These are phyloP conservation scores for Dryoscopus gambensis DNA, from an alignment of 2,113 vertebrate genomes.

Conservation along the genomic window DNA sequence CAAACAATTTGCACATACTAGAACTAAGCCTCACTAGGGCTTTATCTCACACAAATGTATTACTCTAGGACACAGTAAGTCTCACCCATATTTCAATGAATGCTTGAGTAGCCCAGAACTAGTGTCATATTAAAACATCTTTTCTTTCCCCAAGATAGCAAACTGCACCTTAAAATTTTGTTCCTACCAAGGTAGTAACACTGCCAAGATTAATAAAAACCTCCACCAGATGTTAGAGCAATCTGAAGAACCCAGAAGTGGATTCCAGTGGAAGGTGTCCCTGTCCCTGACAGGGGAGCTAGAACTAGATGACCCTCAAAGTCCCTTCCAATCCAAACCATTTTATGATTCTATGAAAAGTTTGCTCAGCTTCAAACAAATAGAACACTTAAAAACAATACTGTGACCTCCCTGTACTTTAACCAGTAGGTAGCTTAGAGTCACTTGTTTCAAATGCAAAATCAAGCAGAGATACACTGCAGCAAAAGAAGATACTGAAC, in stretches of 20 bases:
- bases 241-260: not conserved
- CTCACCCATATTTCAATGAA: not conserved
- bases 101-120: not conserved
- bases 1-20: not conserved
- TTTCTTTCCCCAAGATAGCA: not conserved
- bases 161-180: not conserved
- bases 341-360: not conserved
- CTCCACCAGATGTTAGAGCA: not conserved
- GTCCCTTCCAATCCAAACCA: not conserved
- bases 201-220: not conserved
- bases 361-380: not conserved
- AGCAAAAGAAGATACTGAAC: not conserved
- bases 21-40: not conserved
- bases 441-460: not conserved
- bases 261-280: not conserved
- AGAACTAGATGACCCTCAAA: not conserved
- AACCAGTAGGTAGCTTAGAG: not conserved
- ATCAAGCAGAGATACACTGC: not conserved
- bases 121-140: not conserved
- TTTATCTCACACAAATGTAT: not conserved
- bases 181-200: not conserved
- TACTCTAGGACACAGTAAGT: not conserved
- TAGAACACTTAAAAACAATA: not conserved
- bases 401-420: accelerated
- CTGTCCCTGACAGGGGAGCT: not conserved